Conservation (phyloP, 2,113 vertebrate genomes). For the Dinomys branickii region DNA sequence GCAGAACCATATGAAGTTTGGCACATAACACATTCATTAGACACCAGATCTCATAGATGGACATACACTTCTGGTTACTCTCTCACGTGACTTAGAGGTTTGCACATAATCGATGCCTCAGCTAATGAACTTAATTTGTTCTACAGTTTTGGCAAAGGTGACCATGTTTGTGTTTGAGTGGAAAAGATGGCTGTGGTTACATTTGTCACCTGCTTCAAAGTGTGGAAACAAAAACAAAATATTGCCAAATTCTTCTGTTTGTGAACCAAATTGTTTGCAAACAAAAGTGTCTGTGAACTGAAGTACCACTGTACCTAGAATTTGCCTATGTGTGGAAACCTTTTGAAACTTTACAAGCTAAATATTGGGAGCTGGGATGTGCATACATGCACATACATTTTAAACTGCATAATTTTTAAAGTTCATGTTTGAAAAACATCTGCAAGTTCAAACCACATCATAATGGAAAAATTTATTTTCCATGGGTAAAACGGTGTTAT, state of each 20-base stretch:
- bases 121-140: background rate
- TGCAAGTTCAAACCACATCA: background rate
- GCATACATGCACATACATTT: background rate
- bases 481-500: background rate
- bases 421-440: background rate
- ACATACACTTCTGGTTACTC: background rate
- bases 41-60: background rate
- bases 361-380: background rate
- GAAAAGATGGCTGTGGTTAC: background rate
- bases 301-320: background rate
- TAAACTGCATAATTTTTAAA: constrained; percentile 6
- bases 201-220: background rate
- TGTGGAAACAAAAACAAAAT: background rate
- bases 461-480: background rate
- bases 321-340: background rate
- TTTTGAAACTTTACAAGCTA: background rate
- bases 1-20: background rate
- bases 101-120: background rate
- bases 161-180: background rate
- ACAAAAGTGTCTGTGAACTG: background rate
- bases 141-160: background rate
- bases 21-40: background rate
- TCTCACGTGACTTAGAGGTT: background rate
- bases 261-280: background rate
- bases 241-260: background rate